Conservation (phyloP, 1,140 invertebrate species). For the Wiebesia pumilae region DNA sequence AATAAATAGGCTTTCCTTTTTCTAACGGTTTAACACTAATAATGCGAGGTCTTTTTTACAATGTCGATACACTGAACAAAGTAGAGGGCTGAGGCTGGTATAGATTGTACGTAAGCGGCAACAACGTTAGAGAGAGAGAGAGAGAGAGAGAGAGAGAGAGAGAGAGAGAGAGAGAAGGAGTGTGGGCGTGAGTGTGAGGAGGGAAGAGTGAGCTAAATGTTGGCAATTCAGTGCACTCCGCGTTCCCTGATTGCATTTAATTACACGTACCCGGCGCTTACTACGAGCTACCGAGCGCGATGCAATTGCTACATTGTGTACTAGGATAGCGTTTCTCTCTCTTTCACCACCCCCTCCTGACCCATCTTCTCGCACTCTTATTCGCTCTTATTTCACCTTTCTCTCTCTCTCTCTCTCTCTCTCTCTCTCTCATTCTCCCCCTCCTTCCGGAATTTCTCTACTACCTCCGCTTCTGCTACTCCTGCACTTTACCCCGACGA, state of each 20-base stretch:
- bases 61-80: not conserved
- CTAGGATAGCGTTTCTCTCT: slow-evolving; percentile 57
- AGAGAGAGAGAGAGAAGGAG: not conserved
- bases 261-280: slow-evolving; percentile 64
- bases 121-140: not conserved
- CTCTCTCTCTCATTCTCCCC: too few relatives aligned
- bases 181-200: not conserved
- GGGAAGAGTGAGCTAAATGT: slow-evolving; percentile 58
- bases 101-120: not conserved
- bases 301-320: slow-evolving; percentile 68
- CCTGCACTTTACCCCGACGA: not conserved
- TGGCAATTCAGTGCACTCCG: slow-evolving; percentile 69
- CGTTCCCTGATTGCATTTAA: slow-evolving; percentile 72
- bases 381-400: slow-evolving; percentile 44
- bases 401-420: not conserved
- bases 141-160: not conserved
- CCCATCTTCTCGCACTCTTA: not conserved
- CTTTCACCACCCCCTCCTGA: not conserved
- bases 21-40: not conserved
- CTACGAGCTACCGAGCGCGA: slow-evolving; percentile 55
- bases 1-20: not conserved
- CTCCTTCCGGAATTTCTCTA: not conserved
- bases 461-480: not conserved
- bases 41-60: not conserved
- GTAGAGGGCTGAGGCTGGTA: not conserved